These are phyloP conservation scores for Tethya wilhelma DNA, from an alignment of 37 sponge, comb jelly and placozoan genomes.

Conservation along the genomic window DNA sequence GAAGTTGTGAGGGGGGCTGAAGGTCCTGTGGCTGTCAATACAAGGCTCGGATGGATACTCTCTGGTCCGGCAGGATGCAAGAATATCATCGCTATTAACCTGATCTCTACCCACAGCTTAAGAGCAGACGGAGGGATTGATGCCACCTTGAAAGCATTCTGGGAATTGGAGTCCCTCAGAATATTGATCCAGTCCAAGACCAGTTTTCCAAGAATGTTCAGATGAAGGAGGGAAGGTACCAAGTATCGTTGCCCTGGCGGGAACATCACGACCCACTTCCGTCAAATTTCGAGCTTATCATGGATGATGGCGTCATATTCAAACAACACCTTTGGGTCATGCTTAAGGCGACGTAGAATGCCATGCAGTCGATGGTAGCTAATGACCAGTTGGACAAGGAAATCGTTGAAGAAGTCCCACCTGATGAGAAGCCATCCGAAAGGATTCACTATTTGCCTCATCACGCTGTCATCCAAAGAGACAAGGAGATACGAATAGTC, in stretches of 20 bases:
- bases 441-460: conserved; percentile 39
- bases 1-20: conserved; percentile 8
- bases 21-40: conserved; percentile 13
- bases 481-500: conserved; percentile 37
- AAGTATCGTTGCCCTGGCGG: conserved; percentile 43
- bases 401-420: conserved; percentile 38
- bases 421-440: not conserved
- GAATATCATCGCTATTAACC: not conserved
- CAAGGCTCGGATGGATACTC: conserved; percentile 24
- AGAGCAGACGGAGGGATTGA: not conserved
- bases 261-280: conserved; percentile 41
- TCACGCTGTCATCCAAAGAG: conserved; percentile 34
- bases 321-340: conserved; percentile 11
- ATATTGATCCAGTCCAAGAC: not conserved
- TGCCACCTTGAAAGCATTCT: conserved; percentile 3
- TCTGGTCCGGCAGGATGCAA: conserved; percentile 5
- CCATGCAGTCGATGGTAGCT: conserved; percentile 18
- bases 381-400: conserved; percentile 12
- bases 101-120: not conserved
- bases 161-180: conserved; percentile 43
- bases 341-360: conserved; percentile 23
- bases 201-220: conserved; percentile 14
- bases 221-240: conserved; percentile 25
- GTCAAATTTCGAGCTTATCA: conserved; percentile 28
- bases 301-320: conserved; percentile 1